Evolutionary conservation across 2,113 vertebrate species (phyloP).

Genomic region (Pluvialis apricaria): DNA sequence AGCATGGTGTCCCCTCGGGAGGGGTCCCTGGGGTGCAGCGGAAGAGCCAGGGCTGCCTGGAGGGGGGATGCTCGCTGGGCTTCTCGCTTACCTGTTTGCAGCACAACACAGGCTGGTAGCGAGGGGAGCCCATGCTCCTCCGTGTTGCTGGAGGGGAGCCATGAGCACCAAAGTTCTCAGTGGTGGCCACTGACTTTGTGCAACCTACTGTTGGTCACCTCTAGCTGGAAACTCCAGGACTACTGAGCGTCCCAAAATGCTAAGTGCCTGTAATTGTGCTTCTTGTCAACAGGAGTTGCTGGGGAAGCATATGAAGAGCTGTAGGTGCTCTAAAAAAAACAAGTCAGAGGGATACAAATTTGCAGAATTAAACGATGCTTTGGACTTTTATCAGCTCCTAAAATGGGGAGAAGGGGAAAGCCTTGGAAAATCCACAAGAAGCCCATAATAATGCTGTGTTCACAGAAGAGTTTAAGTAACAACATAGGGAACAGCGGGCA

Average conservation of each 20-base stretch:
- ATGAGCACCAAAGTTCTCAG: background rate
- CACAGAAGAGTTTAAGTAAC: background rate
- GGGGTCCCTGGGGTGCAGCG: background rate
- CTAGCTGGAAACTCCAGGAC: background rate
- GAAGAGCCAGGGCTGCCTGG: background rate
- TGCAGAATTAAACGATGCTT: background rate
- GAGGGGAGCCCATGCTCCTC: background rate
- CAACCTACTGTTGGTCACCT: background rate
- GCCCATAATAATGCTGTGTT: background rate
- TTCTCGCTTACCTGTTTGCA: background rate
- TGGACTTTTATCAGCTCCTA: background rate
- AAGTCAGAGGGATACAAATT: background rate
- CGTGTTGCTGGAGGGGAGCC: background rate
- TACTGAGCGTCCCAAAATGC: background rate
- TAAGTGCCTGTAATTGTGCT: background rate
- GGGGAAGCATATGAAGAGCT: background rate
- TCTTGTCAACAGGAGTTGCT: background rate
- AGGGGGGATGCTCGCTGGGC: rapidly evolving
- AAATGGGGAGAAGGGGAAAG: background rate
- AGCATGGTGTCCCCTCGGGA: background rate
- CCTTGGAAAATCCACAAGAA: background rate
- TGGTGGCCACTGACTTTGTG: background rate
- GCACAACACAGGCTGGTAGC: background rate
- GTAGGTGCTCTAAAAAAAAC: background rate
- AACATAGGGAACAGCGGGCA: background rate